Evolutionary conservation across 2,888 invertebrate species (phyloP).

Genomic region (Phalera bucephala): DNA sequence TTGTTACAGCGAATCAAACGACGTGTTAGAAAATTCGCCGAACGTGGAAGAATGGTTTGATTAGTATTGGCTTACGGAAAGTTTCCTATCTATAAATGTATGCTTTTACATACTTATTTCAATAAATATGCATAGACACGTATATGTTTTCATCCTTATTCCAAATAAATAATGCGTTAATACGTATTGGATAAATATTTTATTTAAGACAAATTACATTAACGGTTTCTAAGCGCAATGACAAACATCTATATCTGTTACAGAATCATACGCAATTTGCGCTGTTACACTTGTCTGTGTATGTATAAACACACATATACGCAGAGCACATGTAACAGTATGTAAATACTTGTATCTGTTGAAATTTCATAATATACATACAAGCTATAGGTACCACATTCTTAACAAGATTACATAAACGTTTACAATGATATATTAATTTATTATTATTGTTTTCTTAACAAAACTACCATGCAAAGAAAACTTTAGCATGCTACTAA

Average conservation of each 20-base stretch:
- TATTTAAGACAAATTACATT: conserved; percentile 76
- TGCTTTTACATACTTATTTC: conserved; percentile 8
- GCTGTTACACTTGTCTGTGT: conserved; percentile 53
- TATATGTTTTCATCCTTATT: not conserved
- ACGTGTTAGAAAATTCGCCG: conserved; percentile 92
- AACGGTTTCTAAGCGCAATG: conserved; percentile 70
- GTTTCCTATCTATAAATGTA: conserved; percentile 17
- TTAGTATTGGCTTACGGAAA: conserved; percentile 36
- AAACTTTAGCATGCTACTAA: conserved; percentile 69
- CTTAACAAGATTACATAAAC: conserved; percentile 60
- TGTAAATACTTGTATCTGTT: conserved; percentile 43
- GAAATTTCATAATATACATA: conserved; percentile 71
- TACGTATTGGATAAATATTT: conserved; percentile 77
- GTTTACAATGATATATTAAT: conserved; percentile 62
- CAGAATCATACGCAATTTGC: conserved; percentile 60
- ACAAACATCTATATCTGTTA: conserved; percentile 66
- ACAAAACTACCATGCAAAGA: conserved; percentile 72
- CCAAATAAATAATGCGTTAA: no score
- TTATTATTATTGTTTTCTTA: conserved; percentile 54
- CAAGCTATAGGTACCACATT: conserved; percentile 55
- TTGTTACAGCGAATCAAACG: conserved; percentile 90
- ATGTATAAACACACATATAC: conserved; percentile 55
- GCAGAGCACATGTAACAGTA: conserved; percentile 55
- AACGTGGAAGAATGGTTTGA: conserved; percentile 92
- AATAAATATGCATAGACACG: conserved; percentile 7